phyloP scores from a whole-genome alignment of 2,888 invertebrate species.

The Leptura quadrifasciata region DNA sequence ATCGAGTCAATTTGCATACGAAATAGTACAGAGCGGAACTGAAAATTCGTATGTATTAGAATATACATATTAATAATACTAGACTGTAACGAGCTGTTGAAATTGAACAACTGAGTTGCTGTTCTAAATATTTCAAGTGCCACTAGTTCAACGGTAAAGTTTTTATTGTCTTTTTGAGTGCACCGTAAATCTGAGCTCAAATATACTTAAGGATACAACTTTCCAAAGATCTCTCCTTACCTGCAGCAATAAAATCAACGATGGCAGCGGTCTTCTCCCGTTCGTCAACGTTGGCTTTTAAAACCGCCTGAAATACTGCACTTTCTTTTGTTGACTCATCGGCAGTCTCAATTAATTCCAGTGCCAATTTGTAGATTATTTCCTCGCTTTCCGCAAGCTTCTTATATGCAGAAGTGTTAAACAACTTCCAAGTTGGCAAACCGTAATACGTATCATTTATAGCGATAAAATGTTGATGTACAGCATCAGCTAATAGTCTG shows the following conservation, averaged over 20 bases:
- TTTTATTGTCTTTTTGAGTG: too few species aligned
- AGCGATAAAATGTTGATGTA: slow-evolving; percentile 85
- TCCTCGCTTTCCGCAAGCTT: slow-evolving; percentile 85
- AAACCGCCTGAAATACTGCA: slow-evolving; percentile 85
- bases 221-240: slow-evolving; percentile 34
- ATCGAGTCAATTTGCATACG: too few species aligned
- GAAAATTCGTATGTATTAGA: too few species aligned
- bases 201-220: too few species aligned
- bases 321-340: slow-evolving; percentile 77
- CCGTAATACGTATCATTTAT: slow-evolving; percentile 87
- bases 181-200: too few species aligned
- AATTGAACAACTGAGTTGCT: too few species aligned
- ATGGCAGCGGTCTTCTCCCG: slow-evolving; percentile 90
- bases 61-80: too few species aligned
- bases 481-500: slow-evolving; percentile 81
- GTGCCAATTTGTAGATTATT: slow-evolving; percentile 84
- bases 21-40: too few species aligned
- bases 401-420: slow-evolving; percentile 83
- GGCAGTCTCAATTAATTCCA: slow-evolving; percentile 83
- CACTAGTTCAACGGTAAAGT: too few species aligned
- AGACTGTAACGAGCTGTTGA: too few species aligned
- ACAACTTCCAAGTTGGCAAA: slow-evolving; percentile 87
- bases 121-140: too few species aligned
- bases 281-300: slow-evolving; percentile 83
- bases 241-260: slow-evolving; percentile 89